These are phyloP conservation scores for Germaria angustata DNA, from an alignment of 2,888 invertebrate species.

Conservation along the genomic window DNA sequence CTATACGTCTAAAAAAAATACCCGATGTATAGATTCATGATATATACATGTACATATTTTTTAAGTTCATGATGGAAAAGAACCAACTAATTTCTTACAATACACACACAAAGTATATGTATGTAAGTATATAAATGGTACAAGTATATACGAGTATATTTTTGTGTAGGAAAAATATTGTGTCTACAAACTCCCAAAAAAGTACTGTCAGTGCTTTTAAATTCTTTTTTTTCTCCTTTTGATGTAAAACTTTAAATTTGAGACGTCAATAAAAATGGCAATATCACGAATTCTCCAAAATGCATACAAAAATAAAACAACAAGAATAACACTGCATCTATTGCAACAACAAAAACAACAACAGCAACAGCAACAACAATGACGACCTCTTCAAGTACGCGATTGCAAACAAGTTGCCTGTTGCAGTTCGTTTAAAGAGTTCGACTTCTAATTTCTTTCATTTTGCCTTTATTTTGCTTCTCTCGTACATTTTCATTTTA, in stretches of 20 bases:
- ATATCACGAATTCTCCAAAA: neutral
- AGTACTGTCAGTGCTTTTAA: neutral
- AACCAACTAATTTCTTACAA: no score
- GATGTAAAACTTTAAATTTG: neutral
- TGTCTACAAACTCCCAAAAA: neutral
- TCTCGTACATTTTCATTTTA: no score
- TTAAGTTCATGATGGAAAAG: no score
- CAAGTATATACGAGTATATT: no score
- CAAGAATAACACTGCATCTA: no score
- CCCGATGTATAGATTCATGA: no score
- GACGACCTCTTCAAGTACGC: neutral
- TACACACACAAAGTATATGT: no score
- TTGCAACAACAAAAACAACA: neutral
- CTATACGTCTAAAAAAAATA: no score
- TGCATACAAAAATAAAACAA: neutral
- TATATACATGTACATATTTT: no score
- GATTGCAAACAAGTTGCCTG: neutral
- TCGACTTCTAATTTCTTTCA: neutral
- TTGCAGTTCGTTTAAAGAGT: neutral
- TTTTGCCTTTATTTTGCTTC: no score
- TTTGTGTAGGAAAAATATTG: neutral
- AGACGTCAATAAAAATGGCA: neutral
- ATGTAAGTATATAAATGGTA: no score
- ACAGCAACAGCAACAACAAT: neutral
- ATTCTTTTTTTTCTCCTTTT: neutral